phyloP scores from a whole-genome alignment of 2,888 invertebrate species.

The Drosophila mimica region DNA sequence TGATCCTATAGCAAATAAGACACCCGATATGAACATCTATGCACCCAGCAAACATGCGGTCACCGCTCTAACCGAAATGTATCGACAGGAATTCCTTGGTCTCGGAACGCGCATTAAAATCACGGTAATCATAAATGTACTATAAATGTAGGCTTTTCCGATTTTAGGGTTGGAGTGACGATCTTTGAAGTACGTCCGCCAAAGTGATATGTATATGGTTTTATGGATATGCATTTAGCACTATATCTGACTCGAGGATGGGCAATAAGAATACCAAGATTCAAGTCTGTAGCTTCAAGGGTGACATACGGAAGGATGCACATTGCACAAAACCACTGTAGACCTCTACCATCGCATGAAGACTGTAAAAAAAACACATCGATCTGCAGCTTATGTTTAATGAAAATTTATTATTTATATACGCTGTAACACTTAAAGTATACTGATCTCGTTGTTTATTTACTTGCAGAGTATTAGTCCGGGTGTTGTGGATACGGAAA shows the following conservation, averaged over 20 bases:
- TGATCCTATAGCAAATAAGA: conserved; percentile 13
- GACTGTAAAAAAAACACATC: neutral
- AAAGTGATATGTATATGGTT: neutral
- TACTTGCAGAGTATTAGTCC: conserved; percentile 75
- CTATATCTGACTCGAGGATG: too few relatives aligned
- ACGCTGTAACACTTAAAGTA: neutral
- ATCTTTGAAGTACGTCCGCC: neutral
- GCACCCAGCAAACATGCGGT: conserved; percentile 82
- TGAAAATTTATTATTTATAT: neutral
- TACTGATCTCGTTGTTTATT: neutral
- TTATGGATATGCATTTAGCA: neutral
- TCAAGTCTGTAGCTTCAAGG: neutral
- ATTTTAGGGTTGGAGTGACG: neutral
- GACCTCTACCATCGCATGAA: neutral
- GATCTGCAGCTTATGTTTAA: neutral
- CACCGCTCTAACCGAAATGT: conserved; percentile 82
- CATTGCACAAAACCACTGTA: neutral
- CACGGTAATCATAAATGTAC: conserved; percentile 56
- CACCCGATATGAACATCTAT: conserved; percentile 77
- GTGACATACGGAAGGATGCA: neutral
- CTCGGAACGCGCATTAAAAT: conserved; percentile 82
- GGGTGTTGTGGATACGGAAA: conserved; percentile 80
- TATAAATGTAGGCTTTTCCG: neutral
- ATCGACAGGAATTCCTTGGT: conserved; percentile 82
- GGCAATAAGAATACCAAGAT: too few relatives aligned